Evolutionary conservation across 2,797 vertebrate genomes (phyloP), one percentile per base, ranked within the genome.

Genomic region (Liasis olivaceus): DNA sequence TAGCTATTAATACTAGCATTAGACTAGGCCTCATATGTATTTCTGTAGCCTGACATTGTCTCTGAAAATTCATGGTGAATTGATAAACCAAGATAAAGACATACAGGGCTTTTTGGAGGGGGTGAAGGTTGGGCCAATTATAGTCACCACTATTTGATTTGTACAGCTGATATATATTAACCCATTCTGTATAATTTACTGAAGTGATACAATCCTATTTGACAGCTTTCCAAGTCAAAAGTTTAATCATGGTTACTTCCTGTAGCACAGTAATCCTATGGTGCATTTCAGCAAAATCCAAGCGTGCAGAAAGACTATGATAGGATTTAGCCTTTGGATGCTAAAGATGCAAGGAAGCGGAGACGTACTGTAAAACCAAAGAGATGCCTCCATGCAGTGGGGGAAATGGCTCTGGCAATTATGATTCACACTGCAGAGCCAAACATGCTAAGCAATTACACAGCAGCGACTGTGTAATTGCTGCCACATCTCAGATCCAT

Each of bases 341-440:
- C 66, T 81, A n/a, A 59, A 84, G 24, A 20, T 36, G 58, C 12
- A 31, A 28, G 31, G 64, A 69, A 69, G n/a, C 31, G 26, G 14
- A 56, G 24, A 77, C 8, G 0, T 81, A 22, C 9, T 42, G 56
- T 64, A 62, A 47, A 58, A 72, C n/a, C 2, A 17, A 72, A 85
- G 72, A n/a, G 84, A 15, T 20, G 59, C 90, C 88, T 91, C 56
- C 56, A 62, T 72, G 86, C 86, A 60, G 72, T 72, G 90, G 56
- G 56, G 42, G 86, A 92, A 94, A 94, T 90, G 72, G 89, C 90
- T 88, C 89, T 91, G 15, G 72, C 77, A 85, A 72, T 90, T 90
- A 92, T 94, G 93, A 94, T 88, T 94, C 93, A 94, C 89, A 26
- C 93, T 92, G 91, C 93, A 85, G 93, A 90, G 85, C 85, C 22